phyloP scores from a whole-genome alignment of 2,113 vertebrate species.

The Typhlomys cinereus region DNA sequence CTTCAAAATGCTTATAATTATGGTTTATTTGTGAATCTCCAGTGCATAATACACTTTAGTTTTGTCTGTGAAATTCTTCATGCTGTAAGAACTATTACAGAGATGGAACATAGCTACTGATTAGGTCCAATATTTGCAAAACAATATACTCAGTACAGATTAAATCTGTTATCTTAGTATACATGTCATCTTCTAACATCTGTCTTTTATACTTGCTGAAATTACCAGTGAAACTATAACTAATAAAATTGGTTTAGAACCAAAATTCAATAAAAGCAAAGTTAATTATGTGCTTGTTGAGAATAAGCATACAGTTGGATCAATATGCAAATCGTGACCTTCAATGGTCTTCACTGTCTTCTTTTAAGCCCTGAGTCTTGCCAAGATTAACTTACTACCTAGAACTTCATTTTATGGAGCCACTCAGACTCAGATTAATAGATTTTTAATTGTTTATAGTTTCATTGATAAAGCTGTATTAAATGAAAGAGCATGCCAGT shows the following conservation, averaged over 20 bases:
- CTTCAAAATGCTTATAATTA: constrained; percentile 41
- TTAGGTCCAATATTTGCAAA: constrained; percentile 59
- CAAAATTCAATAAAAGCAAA: constrained; percentile 89
- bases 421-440: constrained; percentile 56
- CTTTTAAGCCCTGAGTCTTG: constrained; percentile 87
- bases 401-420: constrained; percentile 84
- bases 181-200: constrained; percentile 67
- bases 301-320: constrained; percentile 89
- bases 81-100: constrained; percentile 42
- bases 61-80: constrained; percentile 34
- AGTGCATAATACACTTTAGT: constrained; percentile 31
- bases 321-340: constrained; percentile 92
- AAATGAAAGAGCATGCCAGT: constrained; percentile 36
- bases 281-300: constrained; percentile 89
- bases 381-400: constrained; percentile 86
- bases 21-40: not conserved
- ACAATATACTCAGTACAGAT: constrained; percentile 58
- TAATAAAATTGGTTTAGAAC: constrained; percentile 88
- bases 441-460: constrained; percentile 58
- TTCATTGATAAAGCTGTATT: not conserved
- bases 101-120: constrained; percentile 30
- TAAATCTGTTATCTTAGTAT: constrained; percentile 62
- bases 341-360: constrained; percentile 88
- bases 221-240: constrained; percentile 84
- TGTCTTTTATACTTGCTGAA: constrained; percentile 80